Conservation (phyloP, 2,888 invertebrate species). For the Tetanocera ferruginea region DNA sequence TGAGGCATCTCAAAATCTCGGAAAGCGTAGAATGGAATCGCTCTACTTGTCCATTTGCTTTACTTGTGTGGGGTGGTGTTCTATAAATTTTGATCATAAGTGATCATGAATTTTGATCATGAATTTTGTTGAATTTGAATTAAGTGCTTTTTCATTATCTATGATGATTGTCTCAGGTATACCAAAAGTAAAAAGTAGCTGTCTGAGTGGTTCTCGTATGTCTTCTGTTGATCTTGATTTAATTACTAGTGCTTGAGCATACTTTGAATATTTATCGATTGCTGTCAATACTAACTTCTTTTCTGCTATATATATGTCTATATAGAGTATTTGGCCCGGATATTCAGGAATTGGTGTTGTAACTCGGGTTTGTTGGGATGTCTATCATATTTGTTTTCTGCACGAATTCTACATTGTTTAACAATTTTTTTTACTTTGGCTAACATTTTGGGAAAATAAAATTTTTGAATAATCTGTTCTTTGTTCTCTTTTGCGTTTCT, state of each 20-base stretch:
- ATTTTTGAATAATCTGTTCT: slow-evolving; percentile 41
- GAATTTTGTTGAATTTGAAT: too few species aligned
- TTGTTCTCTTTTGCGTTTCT: slow-evolving; percentile 39
- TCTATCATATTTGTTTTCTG: slow-evolving; percentile 39
- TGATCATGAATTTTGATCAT: too few species aligned
- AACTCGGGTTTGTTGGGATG: slow-evolving; percentile 27
- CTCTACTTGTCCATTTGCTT: too few species aligned
- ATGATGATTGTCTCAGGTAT: too few species aligned
- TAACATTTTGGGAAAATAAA: slow-evolving; percentile 43
- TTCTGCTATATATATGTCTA: slow-evolving; percentile 24
- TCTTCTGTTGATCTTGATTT: not conserved
- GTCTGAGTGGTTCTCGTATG: not conserved
- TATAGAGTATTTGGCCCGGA: slow-evolving; percentile 20
- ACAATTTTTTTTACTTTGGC: slow-evolving; percentile 36
- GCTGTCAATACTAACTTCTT: not conserved
- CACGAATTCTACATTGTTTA: slow-evolving; percentile 40
- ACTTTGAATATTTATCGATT: not conserved
- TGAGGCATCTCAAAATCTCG: not conserved
- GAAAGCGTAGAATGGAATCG: too few species aligned
- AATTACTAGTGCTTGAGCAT: not conserved
- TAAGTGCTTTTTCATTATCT: too few species aligned
- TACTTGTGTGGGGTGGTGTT: too few species aligned
- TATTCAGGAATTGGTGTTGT: not conserved
- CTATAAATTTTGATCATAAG: too few species aligned
- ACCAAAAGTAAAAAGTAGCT: not conserved